Base-by-base conservation (phyloP, 35 echinoderm and acorn worm genomes). In the Diadema setosum region DNA sequence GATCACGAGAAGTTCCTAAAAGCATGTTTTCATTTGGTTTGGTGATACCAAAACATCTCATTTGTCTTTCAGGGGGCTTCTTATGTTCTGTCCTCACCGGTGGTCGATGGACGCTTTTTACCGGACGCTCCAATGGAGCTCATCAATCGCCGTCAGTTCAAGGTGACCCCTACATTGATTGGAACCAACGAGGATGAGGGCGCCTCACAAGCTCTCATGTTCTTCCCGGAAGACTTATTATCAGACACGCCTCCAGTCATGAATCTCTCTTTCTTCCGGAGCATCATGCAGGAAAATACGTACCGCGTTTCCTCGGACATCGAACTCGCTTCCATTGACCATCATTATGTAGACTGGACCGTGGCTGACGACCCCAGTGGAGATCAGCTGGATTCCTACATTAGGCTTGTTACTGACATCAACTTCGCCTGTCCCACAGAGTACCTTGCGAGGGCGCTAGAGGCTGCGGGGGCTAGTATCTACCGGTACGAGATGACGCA, bases 401-500 rank as follows among this genome's bases (percentile, higher is more conserved):
- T 89, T 45, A 21, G 86, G 5, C 16, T 97, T 15, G 30, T 48
- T 11, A 94, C 88, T 41, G 96, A 98, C 34, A 73, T 83, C 16
- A 18, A 69, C 5, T 93, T 97, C 26, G 58, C 89, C 17, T 97
- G 95, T 61, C 91, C 95, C 16, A 57, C 30, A 24, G 91, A 97
- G 15, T 85, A 48, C 52, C 48, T 83, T 3, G 57, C 91, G 0
- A 56, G 95, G 4, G 67, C 82, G 5, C 81, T 85, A 29, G 34
- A 31, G 43, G 23, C 75, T 17, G 59, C 35, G 5, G 95, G 95
- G 18, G 70, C 80, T 5, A 76, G 69, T 0, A 80, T 91, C 1
- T 97, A 90, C 44, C 57, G 84, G 2, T 97, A 93, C 29, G 41
- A 89, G 20, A 85, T 97, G 82, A 97, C 92, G 20, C 91, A 97